Percentiles rank a stretch among this genome's conserved stretches.
Conservation (phyloP, 2,888 invertebrate genomes). For the Drosophila stalkeri region DNA sequence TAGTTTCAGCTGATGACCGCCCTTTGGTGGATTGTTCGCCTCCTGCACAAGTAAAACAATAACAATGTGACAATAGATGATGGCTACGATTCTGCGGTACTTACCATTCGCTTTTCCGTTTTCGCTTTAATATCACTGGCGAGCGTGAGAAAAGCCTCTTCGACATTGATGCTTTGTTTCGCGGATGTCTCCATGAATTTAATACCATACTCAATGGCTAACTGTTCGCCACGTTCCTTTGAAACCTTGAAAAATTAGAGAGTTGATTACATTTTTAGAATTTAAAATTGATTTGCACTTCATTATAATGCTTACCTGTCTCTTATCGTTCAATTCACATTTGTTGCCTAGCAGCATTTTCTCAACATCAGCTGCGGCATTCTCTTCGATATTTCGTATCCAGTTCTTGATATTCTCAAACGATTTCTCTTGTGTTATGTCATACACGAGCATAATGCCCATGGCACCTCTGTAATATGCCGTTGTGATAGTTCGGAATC, state of each 20-base stretch:
- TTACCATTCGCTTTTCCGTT: constrained; percentile 99
- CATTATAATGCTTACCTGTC: constrained; percentile 88
- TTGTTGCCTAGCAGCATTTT: constrained; percentile 99
- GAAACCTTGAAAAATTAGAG: constrained; percentile 89
- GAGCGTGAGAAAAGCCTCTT: constrained; percentile 98
- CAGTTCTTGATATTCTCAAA: constrained; percentile 99
- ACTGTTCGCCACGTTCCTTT: constrained; percentile 97
- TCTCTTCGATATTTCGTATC: constrained; percentile 99
- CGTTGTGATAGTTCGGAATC: constrained; percentile 99
- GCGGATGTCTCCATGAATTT: constrained; percentile 99
- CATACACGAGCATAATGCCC: constrained; percentile 99
- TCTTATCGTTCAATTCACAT: constrained; percentile 98
- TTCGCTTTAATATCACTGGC: constrained; percentile 99
- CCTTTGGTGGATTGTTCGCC: constrained; percentile 95
- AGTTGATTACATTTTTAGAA: neutral
- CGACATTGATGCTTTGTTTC: constrained; percentile 98
- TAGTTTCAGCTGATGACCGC: constrained; percentile 92
- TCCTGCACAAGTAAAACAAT: constrained; percentile 87
- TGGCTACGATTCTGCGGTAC: neutral
- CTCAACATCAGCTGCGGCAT: constrained; percentile 99
- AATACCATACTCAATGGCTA: constrained; percentile 99
- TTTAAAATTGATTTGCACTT: neutral
- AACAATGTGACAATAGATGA: constrained; percentile 1
- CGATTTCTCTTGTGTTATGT: constrained; percentile 99
- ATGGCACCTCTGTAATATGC: constrained; percentile 99